phyloP scores from a whole-genome alignment of 2,113 vertebrate genomes.

The Paralichthys olivaceus region DNA sequence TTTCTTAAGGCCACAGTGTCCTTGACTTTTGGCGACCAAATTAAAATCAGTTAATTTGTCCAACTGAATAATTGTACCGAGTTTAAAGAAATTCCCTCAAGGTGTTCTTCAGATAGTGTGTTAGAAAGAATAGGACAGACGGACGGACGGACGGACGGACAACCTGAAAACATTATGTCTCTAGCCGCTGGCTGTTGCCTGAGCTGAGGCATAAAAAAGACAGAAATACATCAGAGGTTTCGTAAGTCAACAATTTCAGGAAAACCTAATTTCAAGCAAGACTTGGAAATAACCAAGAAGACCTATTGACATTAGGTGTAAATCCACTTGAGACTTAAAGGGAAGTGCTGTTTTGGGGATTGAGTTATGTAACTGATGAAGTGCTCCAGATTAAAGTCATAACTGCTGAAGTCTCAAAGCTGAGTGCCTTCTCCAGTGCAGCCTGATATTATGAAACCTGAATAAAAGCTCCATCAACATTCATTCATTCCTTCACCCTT shows the following conservation, averaged over 20 bases:
- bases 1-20: too few relatives aligned
- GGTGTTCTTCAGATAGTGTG: background rate
- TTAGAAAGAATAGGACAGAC: too few relatives aligned
- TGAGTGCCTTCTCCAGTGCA: slow-evolving; percentile 34
- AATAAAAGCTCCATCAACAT: slow-evolving; percentile 40
- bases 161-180: too few relatives aligned
- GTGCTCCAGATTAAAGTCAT: slow-evolving; percentile 63
- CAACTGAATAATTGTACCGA: background rate
- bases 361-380: slow-evolving; percentile 62
- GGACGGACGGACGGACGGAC: too few relatives aligned
- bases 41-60: too few relatives aligned
- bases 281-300: slow-evolving; percentile 32
- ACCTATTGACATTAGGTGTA: slow-evolving; percentile 42
- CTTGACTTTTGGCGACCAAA: too few relatives aligned
- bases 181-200: too few relatives aligned
- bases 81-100: background rate
- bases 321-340: slow-evolving; percentile 52
- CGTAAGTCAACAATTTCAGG: background rate
- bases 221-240: slow-evolving; percentile 1
- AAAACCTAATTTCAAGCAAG: slow-evolving; percentile 8
- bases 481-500: slow-evolving; percentile 43
- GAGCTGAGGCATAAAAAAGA: background rate
- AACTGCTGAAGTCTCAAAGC: slow-evolving; percentile 52
- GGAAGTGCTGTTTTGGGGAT: slow-evolving; percentile 55
- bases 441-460: slow-evolving; percentile 61